Percentiles rank a stretch among this genome's conserved stretches.
These are phyloP conservation scores for pig (Sus scrofa) DNA, from an alignment of 2,113 vertebrate genomes.

Conservation along the genomic window T2T-Sscrofa CM000824.6:178472001-178472500, in stretches of 20 bases:
- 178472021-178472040: background rate
- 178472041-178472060: background rate
- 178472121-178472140: background rate
- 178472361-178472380: background rate
- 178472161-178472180: background rate
- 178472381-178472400: background rate
- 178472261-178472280: background rate
- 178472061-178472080: background rate
- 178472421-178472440: background rate
- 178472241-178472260: background rate
- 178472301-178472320: background rate
- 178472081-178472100: background rate
- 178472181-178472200: background rate
- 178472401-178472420: background rate
- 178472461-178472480: background rate
- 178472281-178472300: background rate
- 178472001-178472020: background rate
- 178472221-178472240: background rate
- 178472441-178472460: background rate
- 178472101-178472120: background rate
- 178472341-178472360: background rate
- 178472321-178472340: background rate
- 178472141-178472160: background rate
- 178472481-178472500: background rate
- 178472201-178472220: background rate